Evolutionary conservation across 2,797 vertebrate species (phyloP).

Genomic region (Lepus townsendii): DNA sequence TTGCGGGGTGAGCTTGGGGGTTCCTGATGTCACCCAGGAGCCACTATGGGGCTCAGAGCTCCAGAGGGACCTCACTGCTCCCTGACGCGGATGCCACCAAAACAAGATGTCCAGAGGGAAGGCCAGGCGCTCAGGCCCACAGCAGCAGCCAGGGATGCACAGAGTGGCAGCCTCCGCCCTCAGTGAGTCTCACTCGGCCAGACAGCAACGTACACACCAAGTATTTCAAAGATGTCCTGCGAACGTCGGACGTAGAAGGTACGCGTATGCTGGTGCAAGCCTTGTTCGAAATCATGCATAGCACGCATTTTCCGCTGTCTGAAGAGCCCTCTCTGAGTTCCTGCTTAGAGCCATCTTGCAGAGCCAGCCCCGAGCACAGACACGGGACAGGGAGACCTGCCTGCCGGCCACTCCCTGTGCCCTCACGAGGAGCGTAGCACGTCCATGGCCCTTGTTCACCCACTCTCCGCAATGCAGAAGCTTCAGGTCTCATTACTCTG

Average conservation of each 20-base stretch:
- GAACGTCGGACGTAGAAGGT: too few relatives aligned
- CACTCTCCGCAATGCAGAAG: neutral
- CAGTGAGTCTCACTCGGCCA: neutral
- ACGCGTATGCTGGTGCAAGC: too few relatives aligned
- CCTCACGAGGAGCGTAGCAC: rapidly evolving
- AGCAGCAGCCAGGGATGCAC: neutral
- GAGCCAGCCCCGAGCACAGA: neutral
- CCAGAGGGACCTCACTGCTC: neutral
- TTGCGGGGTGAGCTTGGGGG: neutral
- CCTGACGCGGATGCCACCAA: neutral
- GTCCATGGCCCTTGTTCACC: neutral
- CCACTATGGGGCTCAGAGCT: neutral
- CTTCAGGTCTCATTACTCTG: neutral
- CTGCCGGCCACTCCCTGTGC: neutral
- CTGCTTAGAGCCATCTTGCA: too few relatives aligned
- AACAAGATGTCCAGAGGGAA: neutral
- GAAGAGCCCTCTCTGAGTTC: too few relatives aligned
- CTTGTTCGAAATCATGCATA: too few relatives aligned
- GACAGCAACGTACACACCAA: too few relatives aligned
- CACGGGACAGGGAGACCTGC: too few relatives aligned
- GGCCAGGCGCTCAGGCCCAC: neutral
- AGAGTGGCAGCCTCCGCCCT: neutral
- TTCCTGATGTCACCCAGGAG: neutral
- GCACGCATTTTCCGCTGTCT: too few relatives aligned
- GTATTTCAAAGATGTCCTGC: too few relatives aligned